These are phyloP conservation scores for Protonibea diacanthus DNA, from an alignment of 2,797 vertebrate species.

Conservation along the genomic window DNA sequence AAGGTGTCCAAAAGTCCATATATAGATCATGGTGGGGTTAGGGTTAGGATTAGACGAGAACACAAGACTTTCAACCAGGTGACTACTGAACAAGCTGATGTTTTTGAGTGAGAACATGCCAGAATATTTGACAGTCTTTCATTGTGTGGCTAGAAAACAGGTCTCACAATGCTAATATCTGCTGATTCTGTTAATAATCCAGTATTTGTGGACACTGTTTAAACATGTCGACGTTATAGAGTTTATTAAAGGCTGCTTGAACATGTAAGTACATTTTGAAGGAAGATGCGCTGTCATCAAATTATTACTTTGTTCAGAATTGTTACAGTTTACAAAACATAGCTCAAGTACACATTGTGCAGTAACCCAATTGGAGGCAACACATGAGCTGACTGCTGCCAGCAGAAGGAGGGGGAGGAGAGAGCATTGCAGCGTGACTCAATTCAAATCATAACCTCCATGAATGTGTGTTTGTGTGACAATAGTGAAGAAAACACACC, in stretches of 20 bases:
- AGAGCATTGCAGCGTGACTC: background rate
- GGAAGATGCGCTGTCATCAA: background rate
- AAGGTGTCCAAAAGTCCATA: too few relatives aligned
- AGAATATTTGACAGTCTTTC: background rate
- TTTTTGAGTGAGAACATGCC: too few relatives aligned
- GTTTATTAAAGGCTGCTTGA: background rate
- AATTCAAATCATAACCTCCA: constrained; percentile 10
- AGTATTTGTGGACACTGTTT: background rate
- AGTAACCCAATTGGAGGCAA: constrained; percentile 28
- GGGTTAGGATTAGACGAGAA: too few relatives aligned
- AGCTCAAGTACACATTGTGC: constrained; percentile 1
- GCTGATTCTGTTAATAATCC: background rate
- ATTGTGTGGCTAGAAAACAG: background rate
- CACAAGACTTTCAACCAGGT: too few relatives aligned
- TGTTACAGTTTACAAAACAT: background rate
- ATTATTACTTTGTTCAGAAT: background rate
- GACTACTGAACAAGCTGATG: too few relatives aligned
- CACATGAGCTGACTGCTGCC: constrained; percentile 13
- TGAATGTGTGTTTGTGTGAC: background rate
- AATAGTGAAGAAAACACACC: background rate
- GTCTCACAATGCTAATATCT: background rate
- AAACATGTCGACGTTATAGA: background rate
- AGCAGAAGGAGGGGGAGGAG: constrained; percentile 2
- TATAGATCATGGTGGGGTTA: too few relatives aligned
- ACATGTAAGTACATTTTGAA: background rate